Evolutionary conservation across 2,888 invertebrate genomes (phyloP).

Genomic region (Lepidocyrtinus sp.): DNA sequence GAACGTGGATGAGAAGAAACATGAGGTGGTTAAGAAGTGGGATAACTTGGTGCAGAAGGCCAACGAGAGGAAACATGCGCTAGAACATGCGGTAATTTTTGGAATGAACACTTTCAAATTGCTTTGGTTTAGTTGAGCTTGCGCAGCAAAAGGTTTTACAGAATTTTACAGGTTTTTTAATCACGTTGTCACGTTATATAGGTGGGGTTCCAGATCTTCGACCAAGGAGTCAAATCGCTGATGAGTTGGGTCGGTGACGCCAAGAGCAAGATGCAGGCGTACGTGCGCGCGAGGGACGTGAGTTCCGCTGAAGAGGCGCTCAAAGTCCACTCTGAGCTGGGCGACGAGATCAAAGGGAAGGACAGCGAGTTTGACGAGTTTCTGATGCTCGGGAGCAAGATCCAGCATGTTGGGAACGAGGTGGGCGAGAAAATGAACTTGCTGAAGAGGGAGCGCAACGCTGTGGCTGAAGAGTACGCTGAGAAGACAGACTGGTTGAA

Average conservation of each 20-base stretch:
- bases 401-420: conserved; percentile 31
- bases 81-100: not conserved
- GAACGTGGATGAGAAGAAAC: conserved; percentile 88
- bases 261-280: conserved; percentile 77
- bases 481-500: conserved; percentile 89
- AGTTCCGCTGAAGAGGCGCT: conserved; percentile 91
- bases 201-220: conserved; percentile 96
- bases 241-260: conserved; percentile 88
- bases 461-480: conserved; percentile 79
- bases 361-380: conserved; percentile 79
- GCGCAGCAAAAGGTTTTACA: too few relatives aligned
- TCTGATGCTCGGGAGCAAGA: conserved; percentile 57
- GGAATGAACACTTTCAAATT: too few relatives aligned
- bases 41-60: conserved; percentile 88
- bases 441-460: conserved; percentile 76
- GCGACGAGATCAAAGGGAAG: conserved; percentile 91
- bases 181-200: too few relatives aligned
- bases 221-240: conserved; percentile 84
- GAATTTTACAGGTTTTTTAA: too few relatives aligned
- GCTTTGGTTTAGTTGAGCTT: too few relatives aligned
- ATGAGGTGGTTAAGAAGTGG: conserved; percentile 91
- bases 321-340: conserved; percentile 92
- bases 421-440: conserved; percentile 85
- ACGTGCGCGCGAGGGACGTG: conserved; percentile 88
- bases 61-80: conserved; percentile 82